A percentile compares a stretch with the other conserved stretches of the same genome.
Conservation (phyloP, 2,888 invertebrate species). For the Pecten maximus region DNA sequence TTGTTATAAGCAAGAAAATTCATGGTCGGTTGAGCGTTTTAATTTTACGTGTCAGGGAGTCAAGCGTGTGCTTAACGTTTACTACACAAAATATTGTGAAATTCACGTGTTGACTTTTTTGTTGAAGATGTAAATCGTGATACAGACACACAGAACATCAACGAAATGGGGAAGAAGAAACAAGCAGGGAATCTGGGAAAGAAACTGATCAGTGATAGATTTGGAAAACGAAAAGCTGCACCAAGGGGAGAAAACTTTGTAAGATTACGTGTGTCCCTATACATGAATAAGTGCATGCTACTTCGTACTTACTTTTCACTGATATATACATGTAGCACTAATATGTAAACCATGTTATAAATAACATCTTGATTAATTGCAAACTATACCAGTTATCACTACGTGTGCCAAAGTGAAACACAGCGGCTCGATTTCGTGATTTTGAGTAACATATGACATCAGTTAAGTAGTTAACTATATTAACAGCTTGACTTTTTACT, state of each 20-base stretch:
- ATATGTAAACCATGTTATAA: too few species aligned
- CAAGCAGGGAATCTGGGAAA: conserved; percentile 66
- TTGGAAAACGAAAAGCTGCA: conserved; percentile 69
- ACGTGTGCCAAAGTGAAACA: too few species aligned
- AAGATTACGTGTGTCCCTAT: too few species aligned
- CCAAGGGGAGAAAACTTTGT: conserved; percentile 62
- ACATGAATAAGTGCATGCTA: too few species aligned
- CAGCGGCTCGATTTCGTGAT: too few species aligned
- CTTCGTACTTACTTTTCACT: too few species aligned
- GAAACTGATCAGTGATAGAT: conserved; percentile 76
- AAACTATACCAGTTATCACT: too few species aligned
- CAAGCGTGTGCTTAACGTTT: not conserved
- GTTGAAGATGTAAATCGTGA: not conserved
- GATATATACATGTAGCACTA: too few species aligned
- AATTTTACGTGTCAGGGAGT: not conserved
- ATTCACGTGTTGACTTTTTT: conserved; percentile 23
- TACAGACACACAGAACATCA: not conserved
- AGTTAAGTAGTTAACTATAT: too few species aligned
- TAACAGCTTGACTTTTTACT: too few species aligned
- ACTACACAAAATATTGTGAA: not conserved
- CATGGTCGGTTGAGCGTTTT: not conserved
- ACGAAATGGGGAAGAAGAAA: conserved; percentile 74
- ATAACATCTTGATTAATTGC: too few species aligned
- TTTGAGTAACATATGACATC: too few species aligned
- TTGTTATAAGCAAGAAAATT: not conserved